Base-by-base conservation (phyloP, 2,888 invertebrate genomes). In the Lacanobia oleracea region DNA sequence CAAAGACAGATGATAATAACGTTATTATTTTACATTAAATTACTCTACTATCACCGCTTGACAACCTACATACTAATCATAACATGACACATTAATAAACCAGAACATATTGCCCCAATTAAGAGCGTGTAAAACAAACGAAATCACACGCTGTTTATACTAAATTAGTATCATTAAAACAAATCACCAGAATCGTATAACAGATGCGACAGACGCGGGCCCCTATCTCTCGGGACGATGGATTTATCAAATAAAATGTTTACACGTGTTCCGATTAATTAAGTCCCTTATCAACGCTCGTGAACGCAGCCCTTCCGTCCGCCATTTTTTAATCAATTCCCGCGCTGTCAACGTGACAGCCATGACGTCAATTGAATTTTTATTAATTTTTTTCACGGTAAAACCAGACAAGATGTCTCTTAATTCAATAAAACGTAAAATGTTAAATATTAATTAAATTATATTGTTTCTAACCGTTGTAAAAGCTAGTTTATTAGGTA, bases 231-330 rank as follows among this genome's bases (percentile, higher is more conserved):
- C 75, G 85, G 85, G 86, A 85, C 88, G 87, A 86, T 85, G 89
- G 87, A 88, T 90, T 93, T 93, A 94, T 94, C 93, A 92, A 92
- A 92, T 91, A 91, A 91, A 86, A 91, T 93, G 94, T 92, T 92
- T 92, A 93, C 95, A 95, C 93, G 94, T 95, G 95, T 93, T 91
- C 82, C 87, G 88, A 93, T 94, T 93, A 94, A 94, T 94, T 93
- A 87, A 89, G 86, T 89, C 90, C 86, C 90, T 93, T 94, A 94
- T 94, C 93, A 92, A 88, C 83, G 86, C 86, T 88, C 89, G 88
- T 90, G 88, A 88, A 89, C 87, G 90, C 87, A 89, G 86, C 86
- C 88, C 86, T 88, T 88, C 89, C 88, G 72, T 84, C 84, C 85
- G 82, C 86, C 83, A 86, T 82, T 82, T 83, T 91, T 91, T 89